Evolutionary conservation across 1,140 invertebrate genomes (phyloP), one percentile per base, ranked within the genome.

Genomic region (Nephotettix cincticeps): DNA sequence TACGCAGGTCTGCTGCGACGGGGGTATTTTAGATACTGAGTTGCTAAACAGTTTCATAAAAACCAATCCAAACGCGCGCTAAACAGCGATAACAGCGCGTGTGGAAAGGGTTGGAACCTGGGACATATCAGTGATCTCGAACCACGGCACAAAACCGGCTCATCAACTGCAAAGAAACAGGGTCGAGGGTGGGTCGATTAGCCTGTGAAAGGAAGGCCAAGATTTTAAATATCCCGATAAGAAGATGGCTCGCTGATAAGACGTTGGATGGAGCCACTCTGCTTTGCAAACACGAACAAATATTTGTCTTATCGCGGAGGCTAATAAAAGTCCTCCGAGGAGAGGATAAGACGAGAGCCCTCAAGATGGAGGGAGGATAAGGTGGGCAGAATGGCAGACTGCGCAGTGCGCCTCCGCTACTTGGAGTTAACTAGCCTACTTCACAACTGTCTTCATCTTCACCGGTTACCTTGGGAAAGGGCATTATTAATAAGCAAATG

Each of bases 311-410:
- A 51, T 51, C 47, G 21, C 21, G 47, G n/a, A 6, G 19, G 47
- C 47, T 51, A 51, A 51, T 51, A 51, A 51, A 51, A n/a, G 47
- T 51, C 47, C 47, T 51, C n/a, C 14, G 21, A 51, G 47, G 21
- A 51, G 21, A 21, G 47, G 47, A 51, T 51, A 51, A 51, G 47
- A n/a, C 14, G 21, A 51, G 47, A n/a, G n/a, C 47, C 6, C 47
- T 51, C 47, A 51, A 51, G 47, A 51, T 51, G 47, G 47, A 51
- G 47, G 47, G 47, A 51, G 47, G 47, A 51, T 51, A 51, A 51
- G 47, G 4, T n/a, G 4, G 47, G 4, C 3, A 51, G 47, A 21
- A 51, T 51, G 47, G 4, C 3, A 51, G 47, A 21, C 6, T 51
- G 19, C n/a, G n/a, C n/a, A n/a, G n/a, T 51, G 47, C 47, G 47